A percentile compares a stretch with the other conserved stretches of the same genome.
These are phyloP conservation scores for Xenus cinereus DNA, from an alignment of 2,113 vertebrate genomes.

Conservation along the genomic window DNA sequence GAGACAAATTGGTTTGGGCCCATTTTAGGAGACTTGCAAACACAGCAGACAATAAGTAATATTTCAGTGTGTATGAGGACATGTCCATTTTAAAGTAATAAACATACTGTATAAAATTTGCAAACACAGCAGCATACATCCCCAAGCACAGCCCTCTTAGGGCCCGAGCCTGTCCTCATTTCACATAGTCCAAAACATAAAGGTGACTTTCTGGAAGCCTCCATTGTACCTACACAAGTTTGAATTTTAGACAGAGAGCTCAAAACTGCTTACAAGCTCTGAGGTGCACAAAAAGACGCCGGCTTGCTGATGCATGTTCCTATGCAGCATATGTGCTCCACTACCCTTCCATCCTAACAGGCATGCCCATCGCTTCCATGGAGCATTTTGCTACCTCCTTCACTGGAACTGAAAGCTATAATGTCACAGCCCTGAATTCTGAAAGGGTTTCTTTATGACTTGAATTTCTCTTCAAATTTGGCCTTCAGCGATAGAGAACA, in stretches of 20 bases:
- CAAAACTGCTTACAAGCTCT: neutral
- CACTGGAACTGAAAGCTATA: neutral
- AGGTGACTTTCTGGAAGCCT: neutral
- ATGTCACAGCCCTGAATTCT: neutral
- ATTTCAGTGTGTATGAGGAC: neutral
- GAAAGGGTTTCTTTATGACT: neutral
- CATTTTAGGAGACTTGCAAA: neutral
- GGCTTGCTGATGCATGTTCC: neutral
- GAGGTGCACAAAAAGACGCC: neutral
- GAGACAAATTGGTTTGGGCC: neutral
- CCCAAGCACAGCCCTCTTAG: neutral
- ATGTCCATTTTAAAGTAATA: neutral
- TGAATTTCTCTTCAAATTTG: neutral
- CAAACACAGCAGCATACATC: neutral
- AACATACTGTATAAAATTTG: neutral
- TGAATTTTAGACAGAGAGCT: neutral
- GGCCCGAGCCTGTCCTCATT: neutral
- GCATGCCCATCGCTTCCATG: neutral
- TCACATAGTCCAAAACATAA: neutral
- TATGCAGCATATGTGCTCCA: rapidly evolving
- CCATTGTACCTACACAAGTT: neutral
- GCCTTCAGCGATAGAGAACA: neutral
- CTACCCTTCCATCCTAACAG: neutral
- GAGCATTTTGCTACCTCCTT: neutral
- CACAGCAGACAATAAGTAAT: neutral